phyloP scores from a whole-genome alignment of 2,797 vertebrate species.

The Okamejei kenojei region DNA sequence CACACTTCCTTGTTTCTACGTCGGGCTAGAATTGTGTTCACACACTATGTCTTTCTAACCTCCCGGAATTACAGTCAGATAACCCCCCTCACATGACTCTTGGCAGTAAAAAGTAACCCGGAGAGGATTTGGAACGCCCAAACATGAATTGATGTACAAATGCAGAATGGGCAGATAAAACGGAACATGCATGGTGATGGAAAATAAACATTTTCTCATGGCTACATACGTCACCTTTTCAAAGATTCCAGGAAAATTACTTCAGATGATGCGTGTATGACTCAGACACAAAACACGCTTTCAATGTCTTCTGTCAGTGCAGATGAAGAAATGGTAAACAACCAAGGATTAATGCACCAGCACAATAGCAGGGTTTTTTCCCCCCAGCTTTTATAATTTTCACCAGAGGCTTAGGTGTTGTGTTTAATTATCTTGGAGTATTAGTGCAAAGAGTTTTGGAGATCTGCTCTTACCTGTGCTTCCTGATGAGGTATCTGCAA shows the following conservation, averaged over 20 bases:
- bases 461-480: slow-evolving; percentile 71
- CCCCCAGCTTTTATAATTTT: not conserved
- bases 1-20: no score
- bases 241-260: not conserved
- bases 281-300: not conserved
- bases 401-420: no score
- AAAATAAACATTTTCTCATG: not conserved
- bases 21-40: no score
- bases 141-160: not conserved
- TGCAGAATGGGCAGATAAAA: not conserved
- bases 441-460: not conserved
- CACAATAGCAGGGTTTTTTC: not conserved
- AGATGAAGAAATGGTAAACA: not conserved
- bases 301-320: not conserved
- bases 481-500: slow-evolving; percentile 96
- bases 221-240: not conserved
- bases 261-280: not conserved
- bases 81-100: not conserved
- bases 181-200: not conserved
- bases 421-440: not conserved
- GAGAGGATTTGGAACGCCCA: not conserved
- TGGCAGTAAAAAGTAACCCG: not conserved
- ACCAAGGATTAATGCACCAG: not conserved
- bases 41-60: not conserved
- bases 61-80: not conserved